Percentiles rank a stretch among this genome's conserved stretches.
These are phyloP conservation scores for Uropetala carovei DNA, from an alignment of 2,888 invertebrate genomes.

Conservation along the genomic window DNA sequence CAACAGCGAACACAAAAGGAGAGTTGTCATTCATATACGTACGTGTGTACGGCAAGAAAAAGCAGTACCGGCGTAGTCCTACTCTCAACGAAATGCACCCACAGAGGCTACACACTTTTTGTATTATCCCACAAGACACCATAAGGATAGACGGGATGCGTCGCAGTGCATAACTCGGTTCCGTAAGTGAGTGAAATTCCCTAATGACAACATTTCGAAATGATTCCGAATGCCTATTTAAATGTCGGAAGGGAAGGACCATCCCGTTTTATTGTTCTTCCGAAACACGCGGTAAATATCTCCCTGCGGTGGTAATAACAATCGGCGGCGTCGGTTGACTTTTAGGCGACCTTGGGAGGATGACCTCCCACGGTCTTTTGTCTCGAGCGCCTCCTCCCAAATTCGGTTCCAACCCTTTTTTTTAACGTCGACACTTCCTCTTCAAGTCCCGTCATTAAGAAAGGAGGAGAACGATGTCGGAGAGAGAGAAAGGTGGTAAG, in stretches of 20 bases:
- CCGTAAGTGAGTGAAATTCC: not conserved
- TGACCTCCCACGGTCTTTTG: slow-evolving; percentile 25
- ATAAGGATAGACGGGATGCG: not conserved
- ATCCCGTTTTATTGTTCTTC: not conserved
- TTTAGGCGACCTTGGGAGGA: slow-evolving; percentile 2
- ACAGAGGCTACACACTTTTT: not conserved
- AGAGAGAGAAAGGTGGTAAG: not conserved
- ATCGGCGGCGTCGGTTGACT: slow-evolving; percentile 20
- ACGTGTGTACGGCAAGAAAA: not conserved
- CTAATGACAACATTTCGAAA: not conserved
- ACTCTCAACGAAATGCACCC: slow-evolving; percentile 1
- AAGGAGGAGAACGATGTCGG: not conserved
- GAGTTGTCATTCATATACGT: not conserved
- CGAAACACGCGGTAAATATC: not conserved
- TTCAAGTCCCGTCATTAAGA: not conserved
- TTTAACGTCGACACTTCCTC: not conserved
- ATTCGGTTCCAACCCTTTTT: slow-evolving; percentile 25
- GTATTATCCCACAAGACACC: not conserved
- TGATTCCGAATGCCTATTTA: not conserved
- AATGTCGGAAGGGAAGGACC: not conserved
- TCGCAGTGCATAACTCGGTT: not conserved
- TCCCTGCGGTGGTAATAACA: not conserved
- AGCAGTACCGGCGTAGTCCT: not conserved
- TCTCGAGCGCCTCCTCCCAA: slow-evolving; percentile 13
- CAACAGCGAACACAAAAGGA: not conserved